phyloP scores from a whole-genome alignment of 2,113 vertebrate species.

The Trichomycterus rosablanca region DNA sequence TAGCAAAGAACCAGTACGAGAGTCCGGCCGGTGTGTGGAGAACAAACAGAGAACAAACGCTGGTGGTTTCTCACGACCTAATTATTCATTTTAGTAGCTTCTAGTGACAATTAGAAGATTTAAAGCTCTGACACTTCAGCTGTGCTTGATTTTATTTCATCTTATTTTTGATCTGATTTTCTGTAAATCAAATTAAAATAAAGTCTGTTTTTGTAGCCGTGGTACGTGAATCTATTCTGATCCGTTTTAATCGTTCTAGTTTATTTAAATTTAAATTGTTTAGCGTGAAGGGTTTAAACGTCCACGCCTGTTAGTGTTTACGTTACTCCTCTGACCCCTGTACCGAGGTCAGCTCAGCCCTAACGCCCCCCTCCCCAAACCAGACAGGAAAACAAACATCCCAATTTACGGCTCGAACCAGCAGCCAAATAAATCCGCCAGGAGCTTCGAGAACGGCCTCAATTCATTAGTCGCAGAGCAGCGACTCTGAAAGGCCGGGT shows the following conservation, averaged over 20 bases:
- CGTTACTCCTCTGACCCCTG: constrained; percentile 15
- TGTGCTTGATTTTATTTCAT: background rate
- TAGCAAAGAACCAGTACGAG: constrained; percentile 21
- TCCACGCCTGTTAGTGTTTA: no score
- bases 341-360: constrained; percentile 31
- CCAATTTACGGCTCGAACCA: constrained; percentile 53
- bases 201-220: no score
- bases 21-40: constrained; percentile 19
- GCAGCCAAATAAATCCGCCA: constrained; percentile 57
- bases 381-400: constrained; percentile 64
- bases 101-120: no score
- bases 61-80: no score
- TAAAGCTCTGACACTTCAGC: no score
- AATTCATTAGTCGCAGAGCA: constrained; percentile 63
- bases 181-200: no score
- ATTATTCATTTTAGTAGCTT: no score
- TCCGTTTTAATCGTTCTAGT: no score
- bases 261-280: no score
- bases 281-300: no score
- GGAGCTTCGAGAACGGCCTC: constrained; percentile 52
- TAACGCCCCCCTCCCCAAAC: constrained; percentile 37
- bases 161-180: background rate
- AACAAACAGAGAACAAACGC: no score
- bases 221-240: no score
- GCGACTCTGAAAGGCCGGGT: constrained; percentile 43